Evolutionary conservation across 2,797 vertebrate genomes (phyloP), one percentile per base, ranked within the genome.

Genomic region (Eurystomus glaucurus): DNA sequence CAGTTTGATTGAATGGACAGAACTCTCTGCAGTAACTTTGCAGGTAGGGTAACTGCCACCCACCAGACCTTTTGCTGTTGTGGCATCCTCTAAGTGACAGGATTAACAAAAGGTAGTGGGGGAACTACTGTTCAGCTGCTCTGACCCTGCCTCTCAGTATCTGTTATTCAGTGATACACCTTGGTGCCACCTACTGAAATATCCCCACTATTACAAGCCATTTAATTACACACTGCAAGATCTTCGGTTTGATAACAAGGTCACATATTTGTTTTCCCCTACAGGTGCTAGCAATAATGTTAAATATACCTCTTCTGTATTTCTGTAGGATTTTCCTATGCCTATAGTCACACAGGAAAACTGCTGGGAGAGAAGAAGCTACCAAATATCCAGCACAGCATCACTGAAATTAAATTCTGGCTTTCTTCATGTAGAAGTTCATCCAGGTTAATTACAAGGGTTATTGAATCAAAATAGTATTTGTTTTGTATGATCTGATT

Each of bases 141-240:
- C 43, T 64, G 75, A 50, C 46, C 17, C 26, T 8, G 4, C 52
- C 20, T n/a, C 39, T 54, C 20, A 41, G 43, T 7, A 2, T 10
- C 23, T 62, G 39, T 28, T 61, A 10, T 19, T 76, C 58, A 6
- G 55, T 58, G 76, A 20, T 18, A 23, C 31, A 8, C 22, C 60
- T 45, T 83, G 60, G 54, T 95, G 90, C 88, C 96, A 94, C 58
- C 91, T 96, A 46, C 91, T 90, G 94, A 62, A 77, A 54, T 14
- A 31, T 12, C 33, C 18, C 3, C 18, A 14, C 12, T 69, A 55
- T 50, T 88, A 31, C 87, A 96, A 61, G 45, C 45, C 62, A 4
- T 28, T 55, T 78, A 11, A 25, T 78, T 33, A 37, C 43, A 41
- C 7, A 4, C 48, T n/a, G 33, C 28, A 26, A 62, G 68, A 57